A percentile compares a stretch with the other conserved stretches of the same genome.
phyloP scores from a whole-genome alignment of 2,113 vertebrate genomes.

The Rhinoptilus africanus region DNA sequence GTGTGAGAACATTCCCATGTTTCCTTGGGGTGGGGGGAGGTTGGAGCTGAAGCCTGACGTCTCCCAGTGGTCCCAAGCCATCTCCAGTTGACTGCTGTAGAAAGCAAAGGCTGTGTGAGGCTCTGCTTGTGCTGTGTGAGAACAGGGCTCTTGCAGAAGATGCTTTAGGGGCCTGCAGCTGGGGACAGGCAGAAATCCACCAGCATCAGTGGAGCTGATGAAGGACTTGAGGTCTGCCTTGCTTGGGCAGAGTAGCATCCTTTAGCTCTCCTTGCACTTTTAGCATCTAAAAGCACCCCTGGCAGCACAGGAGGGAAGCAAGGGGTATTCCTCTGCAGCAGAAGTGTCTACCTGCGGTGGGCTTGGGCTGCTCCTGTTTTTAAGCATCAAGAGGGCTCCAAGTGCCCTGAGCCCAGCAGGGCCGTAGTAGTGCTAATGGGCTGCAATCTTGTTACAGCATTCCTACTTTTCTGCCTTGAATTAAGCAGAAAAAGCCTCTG shows the following conservation, averaged over 20 bases:
- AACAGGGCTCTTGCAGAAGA: neutral
- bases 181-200: neutral
- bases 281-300: neutral
- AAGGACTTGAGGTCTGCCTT: neutral
- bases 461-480: neutral
- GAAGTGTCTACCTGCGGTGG: neutral
- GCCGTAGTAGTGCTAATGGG: neutral
- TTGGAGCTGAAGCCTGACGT: neutral
- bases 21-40: rapidly evolving
- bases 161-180: neutral
- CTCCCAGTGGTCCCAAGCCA: neutral
- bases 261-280: neutral
- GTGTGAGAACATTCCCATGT: neutral
- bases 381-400: rapidly evolving
- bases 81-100: neutral
- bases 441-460: neutral
- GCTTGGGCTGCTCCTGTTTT: neutral
- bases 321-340: rapidly evolving
- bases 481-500: neutral
- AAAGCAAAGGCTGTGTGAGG: neutral
- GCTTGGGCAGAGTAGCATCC: neutral
- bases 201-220: neutral
- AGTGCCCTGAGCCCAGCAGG: neutral
- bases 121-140: neutral
- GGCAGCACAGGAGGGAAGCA: neutral